Evolutionary conservation across 1,140 invertebrate genomes (phyloP), one percentile per base, ranked within the genome.

Genomic region (Eumaeus atala): DNA sequence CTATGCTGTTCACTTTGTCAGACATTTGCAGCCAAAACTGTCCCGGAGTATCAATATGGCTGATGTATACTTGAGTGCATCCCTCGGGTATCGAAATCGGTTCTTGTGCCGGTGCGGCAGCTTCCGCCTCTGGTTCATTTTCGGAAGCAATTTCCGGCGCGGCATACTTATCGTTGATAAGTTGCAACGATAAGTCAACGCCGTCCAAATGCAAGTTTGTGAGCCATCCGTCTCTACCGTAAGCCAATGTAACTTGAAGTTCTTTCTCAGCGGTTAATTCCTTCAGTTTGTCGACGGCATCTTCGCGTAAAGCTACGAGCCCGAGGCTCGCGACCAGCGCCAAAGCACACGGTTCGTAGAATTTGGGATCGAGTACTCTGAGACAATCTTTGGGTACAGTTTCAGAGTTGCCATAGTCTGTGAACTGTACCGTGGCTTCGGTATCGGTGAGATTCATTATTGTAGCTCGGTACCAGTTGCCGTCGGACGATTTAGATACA

Each of bases 381-480:
- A 93, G 61, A 9, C 77, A 70, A 0, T 76, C 72, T 14, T 84
- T 74, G 1, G 83, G 42, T 0, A 94, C 75, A 18, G 72, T 83
- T 77, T 95, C 93, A 21, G 89, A 88, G 74, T 95, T 95, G 9
- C 94, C 94, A 78, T 94, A 95, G 75, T 96, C 94, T 4, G 94
- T 77, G 75, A 92, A 95, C 9, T 90, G 82, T 0, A 95, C 91
- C 55, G 86, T 89, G 2, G 89, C 73, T 11, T 85, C 70, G n/a
- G 81, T 77, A 11, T 82, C 81, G 40, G 84, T 72, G 3, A 88
- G 65, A 17, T 74, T 77, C 6, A 87, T 34, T 11, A 93, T 89
- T 59, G 89, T 88, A 11, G 90, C 92, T 51, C 92, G 87, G 66
- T 91, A 96, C 92, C 91, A 94, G 66, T 92, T 92, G 3, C 77